phyloP scores from a whole-genome alignment of 2,113 vertebrate genomes.

The Ceyx margarethae region DNA sequence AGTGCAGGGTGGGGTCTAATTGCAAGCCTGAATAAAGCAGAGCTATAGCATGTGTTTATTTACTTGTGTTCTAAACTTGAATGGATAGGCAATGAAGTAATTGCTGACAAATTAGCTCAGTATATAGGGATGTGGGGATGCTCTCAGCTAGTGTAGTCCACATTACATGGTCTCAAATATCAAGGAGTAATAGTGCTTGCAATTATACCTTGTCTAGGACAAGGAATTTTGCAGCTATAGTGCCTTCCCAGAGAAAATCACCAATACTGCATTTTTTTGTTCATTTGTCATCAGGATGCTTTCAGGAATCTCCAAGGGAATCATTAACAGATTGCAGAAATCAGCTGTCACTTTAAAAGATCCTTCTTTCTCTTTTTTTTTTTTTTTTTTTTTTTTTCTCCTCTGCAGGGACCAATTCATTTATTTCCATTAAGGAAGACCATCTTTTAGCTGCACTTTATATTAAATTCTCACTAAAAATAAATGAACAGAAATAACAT shows the following conservation, averaged over 20 bases:
- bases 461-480: background rate
- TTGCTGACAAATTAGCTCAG: background rate
- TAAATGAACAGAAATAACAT: background rate
- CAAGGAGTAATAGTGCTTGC: background rate
- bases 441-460: background rate
- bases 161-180: background rate
- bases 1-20: background rate
- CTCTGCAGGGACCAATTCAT: background rate
- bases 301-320: conserved; percentile 31
- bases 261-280: background rate
- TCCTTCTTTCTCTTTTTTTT: background rate
- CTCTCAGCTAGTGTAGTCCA: background rate
- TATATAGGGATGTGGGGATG: background rate
- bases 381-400: background rate
- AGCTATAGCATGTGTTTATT: background rate
- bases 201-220: background rate
- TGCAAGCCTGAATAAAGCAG: background rate
- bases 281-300: conserved; percentile 2
- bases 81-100: background rate
- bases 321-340: conserved; percentile 17
- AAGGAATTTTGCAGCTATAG: background rate
- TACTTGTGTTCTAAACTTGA: background rate
- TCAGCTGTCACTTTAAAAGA: conserved; percentile 3
- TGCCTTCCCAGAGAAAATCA: background rate
- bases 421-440: background rate